Evolutionary conservation across 1,140 invertebrate genomes (phyloP).

Genomic region (Ceratina calcarata): DNA sequence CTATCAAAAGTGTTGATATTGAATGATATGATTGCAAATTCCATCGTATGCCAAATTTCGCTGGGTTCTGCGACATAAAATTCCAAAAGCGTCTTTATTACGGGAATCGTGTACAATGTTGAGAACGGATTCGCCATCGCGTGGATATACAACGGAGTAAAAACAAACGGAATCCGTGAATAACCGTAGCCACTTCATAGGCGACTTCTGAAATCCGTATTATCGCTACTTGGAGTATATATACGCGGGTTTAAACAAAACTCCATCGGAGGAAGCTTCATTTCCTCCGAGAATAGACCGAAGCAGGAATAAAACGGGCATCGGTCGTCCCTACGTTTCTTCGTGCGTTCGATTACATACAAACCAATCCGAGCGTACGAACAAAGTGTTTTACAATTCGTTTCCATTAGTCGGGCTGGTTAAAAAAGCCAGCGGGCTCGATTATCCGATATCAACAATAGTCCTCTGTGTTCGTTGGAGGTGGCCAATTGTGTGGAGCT

Average conservation of each 20-base stretch:
- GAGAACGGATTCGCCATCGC: slow-evolving; percentile 7
- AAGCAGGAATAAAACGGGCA: slow-evolving; percentile 10
- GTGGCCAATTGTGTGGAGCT: background rate
- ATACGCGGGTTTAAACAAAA: slow-evolving; percentile 9
- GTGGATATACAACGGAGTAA: slow-evolving; percentile 10
- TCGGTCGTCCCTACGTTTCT: background rate
- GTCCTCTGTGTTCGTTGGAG: background rate
- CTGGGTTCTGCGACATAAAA: background rate
- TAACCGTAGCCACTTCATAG: slow-evolving; percentile 26
- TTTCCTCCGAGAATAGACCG: slow-evolving; percentile 11
- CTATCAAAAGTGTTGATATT: too few species aligned
- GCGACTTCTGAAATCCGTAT: background rate
- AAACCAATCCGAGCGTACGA: too few species aligned
- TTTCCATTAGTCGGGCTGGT: background rate
- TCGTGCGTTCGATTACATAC: background rate
- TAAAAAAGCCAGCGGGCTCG: background rate
- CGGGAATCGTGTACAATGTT: background rate
- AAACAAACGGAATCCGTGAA: slow-evolving; percentile 30
- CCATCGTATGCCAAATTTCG: too few species aligned
- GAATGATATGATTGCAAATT: too few species aligned
- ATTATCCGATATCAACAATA: background rate
- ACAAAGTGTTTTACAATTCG: background rate
- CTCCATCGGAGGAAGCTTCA: background rate
- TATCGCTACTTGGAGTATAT: slow-evolving; percentile 11
- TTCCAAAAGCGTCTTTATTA: background rate